Evolutionary conservation across 2,113 vertebrate genomes (phyloP).

Genomic region (Genyomyrus donnyi): DNA sequence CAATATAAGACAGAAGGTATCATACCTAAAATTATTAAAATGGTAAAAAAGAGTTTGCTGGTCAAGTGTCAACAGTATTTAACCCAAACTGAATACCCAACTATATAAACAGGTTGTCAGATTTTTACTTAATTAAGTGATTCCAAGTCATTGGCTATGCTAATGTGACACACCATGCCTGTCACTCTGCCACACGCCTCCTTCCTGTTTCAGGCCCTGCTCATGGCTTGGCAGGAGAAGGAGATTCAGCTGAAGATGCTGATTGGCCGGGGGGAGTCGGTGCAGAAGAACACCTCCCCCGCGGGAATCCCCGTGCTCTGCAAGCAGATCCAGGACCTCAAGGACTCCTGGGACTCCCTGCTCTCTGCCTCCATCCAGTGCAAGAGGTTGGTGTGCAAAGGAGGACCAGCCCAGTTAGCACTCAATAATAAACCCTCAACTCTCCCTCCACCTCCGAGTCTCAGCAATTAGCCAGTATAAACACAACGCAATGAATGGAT

Average conservation of each 20-base stretch:
- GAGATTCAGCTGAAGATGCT: constrained; percentile 94
- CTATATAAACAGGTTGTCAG: neutral
- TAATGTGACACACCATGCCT: neutral
- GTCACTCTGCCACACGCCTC: neutral
- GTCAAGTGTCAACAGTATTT: neutral
- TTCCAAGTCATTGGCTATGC: neutral
- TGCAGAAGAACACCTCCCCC: constrained; percentile 82
- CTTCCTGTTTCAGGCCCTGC: constrained; percentile 61
- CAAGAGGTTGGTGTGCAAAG: constrained; percentile 71
- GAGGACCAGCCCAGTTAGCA: neutral
- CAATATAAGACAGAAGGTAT: neutral
- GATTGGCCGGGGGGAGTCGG: constrained; percentile 81
- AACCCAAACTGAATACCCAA: neutral
- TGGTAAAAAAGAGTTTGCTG: neutral
- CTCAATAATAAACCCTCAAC: neutral
- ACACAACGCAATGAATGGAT: neutral
- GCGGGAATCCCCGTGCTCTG: constrained; percentile 78
- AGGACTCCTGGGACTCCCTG: constrained; percentile 83
- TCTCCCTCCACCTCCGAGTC: neutral
- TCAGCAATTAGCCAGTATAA: neutral
- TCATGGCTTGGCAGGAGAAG: constrained; percentile 81
- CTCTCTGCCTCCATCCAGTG: constrained; percentile 83
- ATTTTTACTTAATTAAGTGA: neutral
- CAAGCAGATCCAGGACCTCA: constrained; percentile 77
- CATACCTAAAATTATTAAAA: neutral